Conservation (phyloP, 2,113 vertebrate genomes). For the Pionites leucogaster region DNA sequence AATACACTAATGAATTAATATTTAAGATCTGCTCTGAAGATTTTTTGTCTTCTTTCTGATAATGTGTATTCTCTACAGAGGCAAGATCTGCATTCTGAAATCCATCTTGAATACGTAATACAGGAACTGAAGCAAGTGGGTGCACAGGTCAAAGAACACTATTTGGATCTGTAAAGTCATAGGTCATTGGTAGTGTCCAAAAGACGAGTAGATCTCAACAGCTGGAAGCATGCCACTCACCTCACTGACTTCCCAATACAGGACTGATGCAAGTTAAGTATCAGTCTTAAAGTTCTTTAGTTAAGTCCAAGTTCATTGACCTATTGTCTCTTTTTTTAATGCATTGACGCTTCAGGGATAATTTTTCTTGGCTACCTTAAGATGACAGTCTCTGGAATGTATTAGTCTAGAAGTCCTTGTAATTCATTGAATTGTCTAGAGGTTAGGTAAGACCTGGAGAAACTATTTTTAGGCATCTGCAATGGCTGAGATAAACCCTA, state of each 20-base stretch:
- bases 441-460: background rate
- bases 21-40: background rate
- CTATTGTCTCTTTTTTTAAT: background rate
- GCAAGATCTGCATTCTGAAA: background rate
- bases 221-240: background rate
- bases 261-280: background rate
- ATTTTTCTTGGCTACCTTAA: background rate
- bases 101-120: background rate
- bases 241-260: background rate
- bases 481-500: background rate
- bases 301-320: rapidly evolving
- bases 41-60: background rate
- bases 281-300: background rate
- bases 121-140: background rate
- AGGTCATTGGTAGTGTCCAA: background rate
- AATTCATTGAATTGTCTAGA: background rate
- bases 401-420: background rate
- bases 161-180: background rate
- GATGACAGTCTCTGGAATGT: rapidly evolving
- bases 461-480: background rate
- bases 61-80: background rate
- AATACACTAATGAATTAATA: background rate
- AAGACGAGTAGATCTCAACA: background rate
- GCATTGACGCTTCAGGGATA: background rate
- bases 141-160: background rate